phyloP scores from a whole-genome alignment of 1,140 invertebrate species.

The Bombyx mandarina region DNA sequence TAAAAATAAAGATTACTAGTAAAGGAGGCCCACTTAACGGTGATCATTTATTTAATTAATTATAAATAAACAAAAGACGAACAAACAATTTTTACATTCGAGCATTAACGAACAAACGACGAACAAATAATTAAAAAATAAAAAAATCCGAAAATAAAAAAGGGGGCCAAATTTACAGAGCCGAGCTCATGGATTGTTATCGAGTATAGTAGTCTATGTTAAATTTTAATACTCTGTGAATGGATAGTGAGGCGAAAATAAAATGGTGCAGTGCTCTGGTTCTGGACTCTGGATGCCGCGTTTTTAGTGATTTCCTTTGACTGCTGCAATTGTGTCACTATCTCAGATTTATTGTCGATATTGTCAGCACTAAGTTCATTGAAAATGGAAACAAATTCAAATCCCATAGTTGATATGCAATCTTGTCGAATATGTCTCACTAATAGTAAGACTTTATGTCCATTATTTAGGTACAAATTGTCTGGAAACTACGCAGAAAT shows the following conservation, averaged over 20 bases:
- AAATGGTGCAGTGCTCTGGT: constrained; percentile 7
- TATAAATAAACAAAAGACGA: too few species aligned
- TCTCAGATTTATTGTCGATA: neutral
- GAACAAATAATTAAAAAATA: too few species aligned
- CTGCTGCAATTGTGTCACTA: neutral
- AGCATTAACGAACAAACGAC: too few species aligned
- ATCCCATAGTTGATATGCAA: constrained; percentile 36
- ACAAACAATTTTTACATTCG: too few species aligned
- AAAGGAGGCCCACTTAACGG: too few species aligned
- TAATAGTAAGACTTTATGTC: constrained; percentile 54
- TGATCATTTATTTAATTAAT: too few species aligned
- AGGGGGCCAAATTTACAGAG: too few species aligned
- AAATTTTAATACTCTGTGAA: too few species aligned
- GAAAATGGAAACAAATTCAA: constrained; percentile 2
- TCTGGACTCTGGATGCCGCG: neutral
- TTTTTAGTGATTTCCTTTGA: neutral
- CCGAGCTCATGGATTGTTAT: too few species aligned
- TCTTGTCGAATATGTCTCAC: constrained; percentile 58
- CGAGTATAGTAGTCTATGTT: too few species aligned
- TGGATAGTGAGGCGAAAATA: constrained; percentile 14
- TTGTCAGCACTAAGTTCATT: constrained; percentile 6
- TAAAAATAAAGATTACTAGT: too few species aligned
- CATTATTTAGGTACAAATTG: constrained; percentile 58
- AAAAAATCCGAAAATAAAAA: too few species aligned
- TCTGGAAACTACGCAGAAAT: constrained; percentile 67